These are phyloP conservation scores for Lampris megalopsis DNA, from an alignment of 2,113 vertebrate species.

Conservation along the genomic window DNA sequence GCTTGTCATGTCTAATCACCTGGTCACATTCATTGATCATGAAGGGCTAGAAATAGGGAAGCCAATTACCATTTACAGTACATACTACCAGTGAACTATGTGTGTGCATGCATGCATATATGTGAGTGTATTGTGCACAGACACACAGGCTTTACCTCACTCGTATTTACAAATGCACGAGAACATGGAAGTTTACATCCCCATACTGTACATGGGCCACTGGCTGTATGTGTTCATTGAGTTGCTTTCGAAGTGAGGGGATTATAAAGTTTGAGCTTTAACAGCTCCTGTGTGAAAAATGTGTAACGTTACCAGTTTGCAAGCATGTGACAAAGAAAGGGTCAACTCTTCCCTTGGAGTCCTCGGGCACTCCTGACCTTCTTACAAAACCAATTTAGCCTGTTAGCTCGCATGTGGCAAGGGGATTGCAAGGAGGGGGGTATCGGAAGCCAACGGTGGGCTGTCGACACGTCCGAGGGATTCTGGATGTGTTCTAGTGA, in stretches of 20 bases:
- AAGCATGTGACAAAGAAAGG: conserved; percentile 68
- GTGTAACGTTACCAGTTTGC: conserved; percentile 19
- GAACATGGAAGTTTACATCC: conserved; percentile 28
- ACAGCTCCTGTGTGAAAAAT: conserved; percentile 32
- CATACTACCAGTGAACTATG: neutral
- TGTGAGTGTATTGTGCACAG: conserved; percentile 12
- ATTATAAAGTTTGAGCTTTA: conserved; percentile 25
- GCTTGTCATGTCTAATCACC: conserved; percentile 74
- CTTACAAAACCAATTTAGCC: conserved; percentile 77
- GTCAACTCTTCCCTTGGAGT: conserved; percentile 65
- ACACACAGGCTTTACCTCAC: neutral
- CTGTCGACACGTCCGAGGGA: conserved; percentile 57
- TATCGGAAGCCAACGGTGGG: conserved; percentile 57
- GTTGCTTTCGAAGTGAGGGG: conserved; percentile 49
- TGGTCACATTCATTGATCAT: conserved; percentile 68
- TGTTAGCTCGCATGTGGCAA: conserved; percentile 52
- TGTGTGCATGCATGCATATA: conserved; percentile 16
- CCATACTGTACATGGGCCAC: conserved; percentile 12
- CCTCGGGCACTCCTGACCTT: conserved; percentile 63
- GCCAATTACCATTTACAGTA: conserved; percentile 67
- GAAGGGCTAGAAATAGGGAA: conserved; percentile 54
- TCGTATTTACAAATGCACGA: conserved; percentile 13
- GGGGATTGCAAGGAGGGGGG: neutral
- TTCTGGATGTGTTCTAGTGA: conserved; percentile 75
- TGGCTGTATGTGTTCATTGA: conserved; percentile 62